phyloP scores from a whole-genome alignment of 2,888 invertebrate species.

The Baronia brevicornis region DNA sequence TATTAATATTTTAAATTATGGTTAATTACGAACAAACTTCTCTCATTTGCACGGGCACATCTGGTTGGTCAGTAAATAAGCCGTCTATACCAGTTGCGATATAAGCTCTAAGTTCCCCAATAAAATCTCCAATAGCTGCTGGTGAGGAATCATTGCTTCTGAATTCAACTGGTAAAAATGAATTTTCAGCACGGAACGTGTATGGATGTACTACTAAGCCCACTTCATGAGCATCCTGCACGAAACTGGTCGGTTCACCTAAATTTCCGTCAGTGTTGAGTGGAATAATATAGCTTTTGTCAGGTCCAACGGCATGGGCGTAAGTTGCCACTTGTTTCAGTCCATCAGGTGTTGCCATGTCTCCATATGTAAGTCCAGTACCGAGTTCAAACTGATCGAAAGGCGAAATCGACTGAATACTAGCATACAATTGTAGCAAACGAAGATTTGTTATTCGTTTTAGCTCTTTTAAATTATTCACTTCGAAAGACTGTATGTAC shows the following conservation, averaged over 20 bases:
- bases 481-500: slow-evolving; percentile 65
- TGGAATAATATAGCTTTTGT: slow-evolving; percentile 56
- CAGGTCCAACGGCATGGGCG: slow-evolving; percentile 59
- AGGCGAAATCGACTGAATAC: slow-evolving; percentile 33
- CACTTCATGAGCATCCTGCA: slow-evolving; percentile 49
- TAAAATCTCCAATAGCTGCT: slow-evolving; percentile 42
- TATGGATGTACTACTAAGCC: slow-evolving; percentile 61
- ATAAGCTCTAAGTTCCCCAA: slow-evolving; percentile 46
- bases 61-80: slow-evolving; percentile 58
- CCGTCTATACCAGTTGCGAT: slow-evolving; percentile 57
- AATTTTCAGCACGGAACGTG: slow-evolving; percentile 59
- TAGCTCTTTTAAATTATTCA: slow-evolving; percentile 53
- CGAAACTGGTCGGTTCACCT: slow-evolving; percentile 44
- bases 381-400: slow-evolving; percentile 43
- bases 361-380: slow-evolving; percentile 46
- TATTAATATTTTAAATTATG: slow-evolving; percentile 1
- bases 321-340: slow-evolving; percentile 53
- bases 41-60: slow-evolving; percentile 41
- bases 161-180: slow-evolving; percentile 50
- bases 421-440: slow-evolving; percentile 46
- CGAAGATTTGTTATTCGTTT: slow-evolving; percentile 48
- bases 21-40: slow-evolving; percentile 26
- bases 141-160: slow-evolving; percentile 33
- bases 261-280: slow-evolving; percentile 39
- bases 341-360: slow-evolving; percentile 58